phyloP scores from a whole-genome alignment of 1,140 invertebrate genomes.

The Cylas formicarius region DNA sequence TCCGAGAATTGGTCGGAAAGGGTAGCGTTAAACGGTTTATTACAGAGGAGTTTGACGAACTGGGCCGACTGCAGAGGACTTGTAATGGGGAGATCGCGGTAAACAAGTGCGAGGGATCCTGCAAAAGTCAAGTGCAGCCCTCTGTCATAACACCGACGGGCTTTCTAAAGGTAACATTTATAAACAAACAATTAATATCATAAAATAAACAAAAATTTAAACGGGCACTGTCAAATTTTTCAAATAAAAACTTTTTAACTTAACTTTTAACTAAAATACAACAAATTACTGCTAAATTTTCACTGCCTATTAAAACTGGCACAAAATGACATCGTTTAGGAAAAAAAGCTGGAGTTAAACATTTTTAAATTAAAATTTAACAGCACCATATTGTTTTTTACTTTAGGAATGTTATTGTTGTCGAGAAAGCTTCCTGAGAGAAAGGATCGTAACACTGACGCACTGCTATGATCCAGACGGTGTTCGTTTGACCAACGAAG shows the following conservation, averaged over 20 bases:
- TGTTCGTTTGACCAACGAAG: constrained; percentile 55
- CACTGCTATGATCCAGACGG: constrained; percentile 86
- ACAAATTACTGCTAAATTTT: too few relatives aligned
- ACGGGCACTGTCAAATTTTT: background rate
- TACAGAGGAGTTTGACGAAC: constrained; percentile 80
- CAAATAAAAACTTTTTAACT: constrained; percentile 2
- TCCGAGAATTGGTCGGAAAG: background rate
- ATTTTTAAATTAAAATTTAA: constrained; percentile 4
- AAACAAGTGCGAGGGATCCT: constrained; percentile 85
- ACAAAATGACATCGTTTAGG: background rate
- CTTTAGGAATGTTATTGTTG: constrained; percentile 85
- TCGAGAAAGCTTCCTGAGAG: constrained; percentile 74
- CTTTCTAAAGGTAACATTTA: constrained; percentile 70
- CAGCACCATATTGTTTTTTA: constrained; percentile 9
- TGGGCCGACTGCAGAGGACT: constrained; percentile 68
- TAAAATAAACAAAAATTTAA: too few relatives aligned
- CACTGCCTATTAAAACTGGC: background rate
- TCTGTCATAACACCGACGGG: constrained; percentile 80
- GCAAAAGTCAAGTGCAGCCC: constrained; percentile 83
- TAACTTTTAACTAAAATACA: background rate
- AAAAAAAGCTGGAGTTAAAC: background rate
- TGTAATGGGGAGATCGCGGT: constrained; percentile 81
- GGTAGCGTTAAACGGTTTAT: constrained; percentile 4
- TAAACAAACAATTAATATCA: background rate
- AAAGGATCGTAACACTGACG: constrained; percentile 67